Conservation (phyloP, 2,888 invertebrate species). For the Lypha dubia region DNA sequence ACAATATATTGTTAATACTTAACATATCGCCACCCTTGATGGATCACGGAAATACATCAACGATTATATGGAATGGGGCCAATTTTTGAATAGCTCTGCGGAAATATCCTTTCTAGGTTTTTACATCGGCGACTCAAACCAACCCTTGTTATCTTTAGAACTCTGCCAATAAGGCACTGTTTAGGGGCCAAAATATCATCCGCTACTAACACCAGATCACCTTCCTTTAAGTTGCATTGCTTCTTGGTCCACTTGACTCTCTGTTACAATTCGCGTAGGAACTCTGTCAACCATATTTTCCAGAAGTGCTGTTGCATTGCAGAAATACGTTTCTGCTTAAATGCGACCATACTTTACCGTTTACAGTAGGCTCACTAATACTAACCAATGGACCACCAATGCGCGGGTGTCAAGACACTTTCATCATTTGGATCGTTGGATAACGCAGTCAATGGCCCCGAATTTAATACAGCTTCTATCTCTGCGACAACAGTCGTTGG, state of each 20-base stretch:
- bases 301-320: conserved; percentile 61
- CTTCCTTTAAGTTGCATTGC: neutral
- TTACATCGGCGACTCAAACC: conserved; percentile 27
- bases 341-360: conserved; percentile 19
- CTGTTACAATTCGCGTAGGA: conserved; percentile 59
- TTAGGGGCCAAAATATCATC: conserved; percentile 56
- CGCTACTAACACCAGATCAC: conserved; percentile 50
- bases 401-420: conserved; percentile 65
- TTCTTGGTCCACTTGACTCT: conserved; percentile 59
- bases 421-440: conserved; percentile 70
- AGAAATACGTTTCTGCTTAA: conserved; percentile 1
- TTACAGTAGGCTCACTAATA: conserved; percentile 21
- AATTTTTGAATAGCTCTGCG: too few species aligned
- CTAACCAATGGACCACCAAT: conserved; percentile 63
- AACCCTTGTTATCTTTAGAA: neutral
- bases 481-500: conserved; percentile 55
- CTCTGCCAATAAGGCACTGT: conserved; percentile 29
- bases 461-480: conserved; percentile 66
- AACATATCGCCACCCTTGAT: too few species aligned
- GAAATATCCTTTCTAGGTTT: conserved; percentile 38
- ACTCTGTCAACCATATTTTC: conserved; percentile 63
- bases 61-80: too few species aligned
- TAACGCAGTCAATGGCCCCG: conserved; percentile 63
- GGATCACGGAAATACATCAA: too few species aligned
- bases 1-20: too few species aligned